Base-by-base conservation (phyloP, 1,140 invertebrate species). In the Chionoecetes opilio region DNA sequence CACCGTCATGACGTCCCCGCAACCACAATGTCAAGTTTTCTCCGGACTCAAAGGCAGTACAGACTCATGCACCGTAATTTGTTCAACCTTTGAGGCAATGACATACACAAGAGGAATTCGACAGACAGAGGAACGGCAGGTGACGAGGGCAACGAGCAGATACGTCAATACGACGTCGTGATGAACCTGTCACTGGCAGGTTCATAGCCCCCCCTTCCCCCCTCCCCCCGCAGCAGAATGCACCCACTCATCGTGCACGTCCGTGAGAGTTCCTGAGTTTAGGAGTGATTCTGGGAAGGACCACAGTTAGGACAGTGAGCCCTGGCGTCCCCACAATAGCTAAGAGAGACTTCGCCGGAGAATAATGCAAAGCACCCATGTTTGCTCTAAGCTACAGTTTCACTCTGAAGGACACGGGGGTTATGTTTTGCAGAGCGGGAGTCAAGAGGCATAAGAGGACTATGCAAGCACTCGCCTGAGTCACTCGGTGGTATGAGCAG, bases 51-150 rank as follows among this genome's bases (percentile, higher is more conserved):
- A 94, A 84, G 84, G 87, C 93, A 94, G 91, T 26, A 41, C 93
- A 94, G 34, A 94, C 63, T 94, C 87, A 91, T 91, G 93, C 87
- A 82, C 35, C 29, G 93, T 94, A 94, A 94, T 94, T 91, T 94
- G 82, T 90, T 94, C 92, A 63, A 46, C 88, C 93, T 84, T 46
- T 87, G 85, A 86, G 92, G 92, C 88, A 63, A 86, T 93, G 41
- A 82, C 38, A 85, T 21, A 88, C 11, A 87, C 26, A n/a, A 63
- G 37, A 41, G n/a, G 46, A 46, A 75, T 29, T 53, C 38, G n/a
- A 84, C 32, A 26, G n/a, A 26, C 11, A 17, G 34, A 6, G 35
- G 41, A 37, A 29, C 75, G 6, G 35, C 46, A 92, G 63, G 75
- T 29, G 63, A 86, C 91, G 91, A 92, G 34, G 41, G 82, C 11